phyloP scores from a whole-genome alignment of 2,113 vertebrate species.

The Siphamia tubifer region DNA sequence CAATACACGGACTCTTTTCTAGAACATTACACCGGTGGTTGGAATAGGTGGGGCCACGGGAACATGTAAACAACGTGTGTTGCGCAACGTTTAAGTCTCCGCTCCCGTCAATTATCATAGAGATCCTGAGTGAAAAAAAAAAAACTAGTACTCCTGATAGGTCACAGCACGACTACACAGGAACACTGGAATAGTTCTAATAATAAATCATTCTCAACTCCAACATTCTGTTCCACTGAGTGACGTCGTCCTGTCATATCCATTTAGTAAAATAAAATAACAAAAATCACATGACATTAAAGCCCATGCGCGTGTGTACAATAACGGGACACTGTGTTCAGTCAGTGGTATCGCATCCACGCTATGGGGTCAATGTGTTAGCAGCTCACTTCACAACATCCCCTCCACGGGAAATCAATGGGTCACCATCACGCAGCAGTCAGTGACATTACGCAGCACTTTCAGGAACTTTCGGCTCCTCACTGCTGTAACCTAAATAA shows the following conservation, averaged over 20 bases:
- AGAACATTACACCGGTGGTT: conserved; percentile 57
- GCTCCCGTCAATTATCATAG: neutral
- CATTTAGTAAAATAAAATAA: neutral
- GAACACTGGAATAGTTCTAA: neutral
- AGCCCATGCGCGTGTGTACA: neutral
- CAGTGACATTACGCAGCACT: conserved; percentile 55
- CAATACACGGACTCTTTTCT: conserved; percentile 35
- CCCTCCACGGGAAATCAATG: neutral
- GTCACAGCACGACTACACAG: neutral
- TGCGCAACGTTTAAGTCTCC: conserved; percentile 63
- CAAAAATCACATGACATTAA: neutral
- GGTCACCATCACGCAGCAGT: conserved; percentile 22
- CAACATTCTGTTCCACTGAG: neutral
- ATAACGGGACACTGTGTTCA: neutral
- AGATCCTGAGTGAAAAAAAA: neutral
- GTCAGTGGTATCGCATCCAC: neutral
- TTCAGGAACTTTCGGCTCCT: neutral
- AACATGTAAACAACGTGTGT: conserved; percentile 78
- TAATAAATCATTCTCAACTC: neutral
- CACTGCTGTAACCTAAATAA: conserved; percentile 43
- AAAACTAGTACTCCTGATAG: neutral
- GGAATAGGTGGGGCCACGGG: conserved; percentile 72
- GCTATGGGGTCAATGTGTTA: neutral
- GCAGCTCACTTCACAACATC: neutral
- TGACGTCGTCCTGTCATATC: neutral